Conservation (phyloP, 2,888 invertebrate species). For the Polydrusus cervinus region DNA sequence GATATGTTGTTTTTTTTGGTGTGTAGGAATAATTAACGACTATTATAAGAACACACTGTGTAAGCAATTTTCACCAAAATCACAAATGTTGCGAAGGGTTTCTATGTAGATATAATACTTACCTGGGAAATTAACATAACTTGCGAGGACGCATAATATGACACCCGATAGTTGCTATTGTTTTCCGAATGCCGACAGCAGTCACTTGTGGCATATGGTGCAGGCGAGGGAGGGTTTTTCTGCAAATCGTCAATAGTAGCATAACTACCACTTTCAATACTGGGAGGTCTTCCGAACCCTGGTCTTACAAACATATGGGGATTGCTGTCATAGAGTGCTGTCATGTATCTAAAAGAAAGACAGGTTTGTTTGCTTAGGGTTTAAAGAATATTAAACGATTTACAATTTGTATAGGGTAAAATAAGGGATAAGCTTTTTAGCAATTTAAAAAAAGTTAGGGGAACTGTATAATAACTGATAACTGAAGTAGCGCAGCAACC, state of each 20-base stretch:
- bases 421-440: slow-evolving; percentile 12
- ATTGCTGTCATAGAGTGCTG: slow-evolving; percentile 83
- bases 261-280: slow-evolving; percentile 85
- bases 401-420: slow-evolving; percentile 3
- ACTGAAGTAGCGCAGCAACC: too few species aligned
- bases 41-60: background rate
- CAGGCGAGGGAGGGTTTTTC: slow-evolving; percentile 81
- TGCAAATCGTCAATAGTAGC: slow-evolving; percentile 89
- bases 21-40: too few species aligned
- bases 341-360: slow-evolving; percentile 77
- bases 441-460: slow-evolving; percentile 20
- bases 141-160: slow-evolving; percentile 87
- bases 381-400: slow-evolving; percentile 41
- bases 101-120: slow-evolving; percentile 27
- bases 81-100: background rate
- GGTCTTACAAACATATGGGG: slow-evolving; percentile 85
- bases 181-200: slow-evolving; percentile 76
- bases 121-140: slow-evolving; percentile 83
- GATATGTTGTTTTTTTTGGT: too few species aligned
- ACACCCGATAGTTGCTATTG: slow-evolving; percentile 76
- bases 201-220: slow-evolving; percentile 83
- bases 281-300: slow-evolving; percentile 79
- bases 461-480: background rate
- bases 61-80: background rate
- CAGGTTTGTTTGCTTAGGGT: slow-evolving; percentile 40